Base-by-base conservation (phyloP, 2,797 vertebrate species). In the Cryptoprocta ferox region DNA sequence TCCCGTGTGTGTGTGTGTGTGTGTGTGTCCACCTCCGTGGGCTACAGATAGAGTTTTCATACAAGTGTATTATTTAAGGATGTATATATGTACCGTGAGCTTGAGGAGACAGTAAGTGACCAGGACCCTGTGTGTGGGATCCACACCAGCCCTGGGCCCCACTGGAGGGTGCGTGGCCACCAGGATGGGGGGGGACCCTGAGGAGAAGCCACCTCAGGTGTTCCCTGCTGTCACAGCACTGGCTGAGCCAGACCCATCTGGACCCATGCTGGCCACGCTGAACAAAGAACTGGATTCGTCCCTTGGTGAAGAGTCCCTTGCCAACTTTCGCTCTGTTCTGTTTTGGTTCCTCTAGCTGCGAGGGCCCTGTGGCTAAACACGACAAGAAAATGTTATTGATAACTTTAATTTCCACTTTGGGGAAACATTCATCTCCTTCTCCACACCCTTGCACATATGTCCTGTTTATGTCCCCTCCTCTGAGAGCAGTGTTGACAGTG, bases 381-480 rank as follows among this genome's bases (percentile, higher is more conserved):
- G 26, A 39, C 71, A 81, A 71, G 50, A 82, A 78, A 91, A 95
- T 71, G 88, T 85, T 92, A 97, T 83, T 61, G 89, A 94, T 95
- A 89, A 95, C 95, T 97, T 97, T 94, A 91, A 98, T 97, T 93
- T 94, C 96, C 86, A 88, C 94, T 94, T 91, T 91, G 71, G 96
- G 97, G 94, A 91, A 48, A 63, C 91, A 95, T 94, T 65, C 66
- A 18, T 95, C 71, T 76, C 78, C 79, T 14, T 56, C 75, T 30
- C 70, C 75, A 19, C 1, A 1, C 56, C 65, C 75, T 78, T 79
- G 89, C 61, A 56, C 79, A 45, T 88, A 91, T 92, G 97, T 97
- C 95, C 97, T 87, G 95, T 56, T 95, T 92, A 68, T 39, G 37
- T 84, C 75, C 73, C 73, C 84, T 84, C 79, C 94, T 92, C 63